Evolutionary conservation across 2,888 invertebrate species (phyloP), one percentile per base, ranked within the genome.

Genomic region (Catocala nupta): DNA sequence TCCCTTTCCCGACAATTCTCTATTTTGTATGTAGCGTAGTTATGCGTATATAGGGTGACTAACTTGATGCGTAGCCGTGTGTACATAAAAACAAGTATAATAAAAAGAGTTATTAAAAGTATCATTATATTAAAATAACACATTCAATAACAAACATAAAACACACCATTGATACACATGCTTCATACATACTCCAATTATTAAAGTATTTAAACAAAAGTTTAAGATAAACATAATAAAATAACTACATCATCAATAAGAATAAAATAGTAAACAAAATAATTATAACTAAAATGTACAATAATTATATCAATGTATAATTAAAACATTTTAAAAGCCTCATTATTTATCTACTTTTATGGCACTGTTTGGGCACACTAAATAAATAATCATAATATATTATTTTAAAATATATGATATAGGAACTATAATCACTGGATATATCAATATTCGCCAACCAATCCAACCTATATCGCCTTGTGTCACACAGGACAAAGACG

Each of bases 271-370:
- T 43, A 43, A 9, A 11, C 6, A 43, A 5, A 9, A 11, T 43
- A 43, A 5, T 43, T 11, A 43, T 43, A 43, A 43, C n/a, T 5
- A 43, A 10, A 11, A 43, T 39, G 36, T 39, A 25, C 36, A 39
- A 39, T 9, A 39, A 25, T 25, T 25, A 25, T 25, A 25, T 25
- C 36, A 7, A 9, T 39, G 36, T 7, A 39, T 39, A 8, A 39
- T 39, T 8, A 39, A 39, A 39, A 39, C 6, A 47, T 5, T 25
- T 48, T 9, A 48, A 12, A 47, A 25, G 25, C 16, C 11, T 48
- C 11, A 25, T 33, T 34, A 53, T 39, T 39, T 39, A 12, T 2
- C 51, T 48, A 63, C 7, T 39, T 52, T 48, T 68, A 64, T 62
- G 51, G 56, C 55, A 59, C 52, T 39, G 11, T 11, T 11, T 43